These are phyloP conservation scores for Etia nguti DNA, from an alignment of 2,113 vertebrate species.

Conservation along the genomic window DNA sequence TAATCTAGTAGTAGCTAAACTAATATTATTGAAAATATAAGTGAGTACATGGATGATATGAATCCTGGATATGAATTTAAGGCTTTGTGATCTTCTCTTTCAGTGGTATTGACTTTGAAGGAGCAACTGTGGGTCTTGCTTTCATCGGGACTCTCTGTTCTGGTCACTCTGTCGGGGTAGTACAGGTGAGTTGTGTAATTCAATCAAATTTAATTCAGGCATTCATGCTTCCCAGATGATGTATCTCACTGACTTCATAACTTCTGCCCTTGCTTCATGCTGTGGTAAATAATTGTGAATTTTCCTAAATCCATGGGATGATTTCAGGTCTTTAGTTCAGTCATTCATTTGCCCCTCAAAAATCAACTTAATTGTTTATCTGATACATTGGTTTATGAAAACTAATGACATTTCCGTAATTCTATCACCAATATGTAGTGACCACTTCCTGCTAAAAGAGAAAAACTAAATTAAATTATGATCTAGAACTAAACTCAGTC, in stretches of 20 bases:
- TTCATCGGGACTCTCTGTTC: constrained; percentile 71
- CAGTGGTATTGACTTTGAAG: constrained; percentile 74
- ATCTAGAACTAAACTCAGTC: not conserved
- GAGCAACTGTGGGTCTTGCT: constrained; percentile 72
- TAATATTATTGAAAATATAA: not conserved
- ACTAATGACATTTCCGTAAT: not conserved
- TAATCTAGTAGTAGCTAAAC: not conserved
- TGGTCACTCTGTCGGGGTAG: constrained; percentile 64
- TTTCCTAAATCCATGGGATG: not conserved
- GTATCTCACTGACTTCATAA: not conserved
- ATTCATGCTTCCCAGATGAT: not conserved
- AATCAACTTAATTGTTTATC: not conserved
- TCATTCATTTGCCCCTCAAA: not conserved
- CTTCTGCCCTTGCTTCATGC: not conserved
- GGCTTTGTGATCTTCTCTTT: not conserved
- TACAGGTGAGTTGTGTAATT: constrained; percentile 57
- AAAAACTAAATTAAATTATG: not conserved
- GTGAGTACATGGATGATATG: not conserved
- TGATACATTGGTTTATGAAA: not conserved
- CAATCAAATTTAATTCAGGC: not conserved
- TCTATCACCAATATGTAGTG: not conserved
- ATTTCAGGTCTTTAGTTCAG: not conserved
- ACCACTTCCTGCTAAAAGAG: not conserved
- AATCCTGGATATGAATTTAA: not conserved
- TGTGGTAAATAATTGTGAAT: not conserved